Conservation (phyloP, 2,113 vertebrate genomes). For the Dromas ardeola region DNA sequence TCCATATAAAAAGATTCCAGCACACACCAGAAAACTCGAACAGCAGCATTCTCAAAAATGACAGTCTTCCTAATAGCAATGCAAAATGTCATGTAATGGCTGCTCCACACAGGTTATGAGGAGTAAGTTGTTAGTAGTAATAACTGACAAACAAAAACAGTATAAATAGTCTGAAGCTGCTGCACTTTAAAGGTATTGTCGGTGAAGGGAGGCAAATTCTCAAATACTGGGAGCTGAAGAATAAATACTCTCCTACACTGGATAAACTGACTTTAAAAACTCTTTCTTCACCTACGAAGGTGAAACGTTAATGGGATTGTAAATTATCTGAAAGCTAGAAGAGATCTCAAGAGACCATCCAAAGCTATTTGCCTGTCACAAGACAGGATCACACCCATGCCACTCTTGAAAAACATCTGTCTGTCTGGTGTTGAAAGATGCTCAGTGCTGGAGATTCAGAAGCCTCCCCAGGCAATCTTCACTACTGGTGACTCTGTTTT, state of each 20-base stretch:
- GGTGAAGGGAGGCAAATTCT: not conserved
- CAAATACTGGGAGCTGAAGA: not conserved
- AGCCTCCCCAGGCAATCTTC: not conserved
- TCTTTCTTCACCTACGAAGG: not conserved
- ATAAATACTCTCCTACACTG: not conserved
- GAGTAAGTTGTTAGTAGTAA: not conserved
- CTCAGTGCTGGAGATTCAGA: not conserved
- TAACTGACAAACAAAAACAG: not conserved
- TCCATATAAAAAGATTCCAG: not conserved
- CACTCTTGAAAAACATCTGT: not conserved
- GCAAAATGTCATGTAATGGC: not conserved
- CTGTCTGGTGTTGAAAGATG: not conserved
- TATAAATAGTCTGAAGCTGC: not conserved
- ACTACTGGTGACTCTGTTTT: not conserved
- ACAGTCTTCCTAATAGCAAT: not conserved
- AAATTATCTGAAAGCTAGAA: not conserved
- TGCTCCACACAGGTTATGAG: not conserved
- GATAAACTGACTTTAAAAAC: not conserved
- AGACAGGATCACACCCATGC: not conserved
- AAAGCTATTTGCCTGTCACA: not conserved
- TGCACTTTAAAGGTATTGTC: fast-evolving
- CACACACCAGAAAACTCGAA: not conserved
- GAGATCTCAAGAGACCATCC: not conserved
- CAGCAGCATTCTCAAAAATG: not conserved
- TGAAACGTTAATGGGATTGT: not conserved